Evolutionary conservation across 1,140 invertebrate species (phyloP).

Genomic region (Lethrus apterus): DNA sequence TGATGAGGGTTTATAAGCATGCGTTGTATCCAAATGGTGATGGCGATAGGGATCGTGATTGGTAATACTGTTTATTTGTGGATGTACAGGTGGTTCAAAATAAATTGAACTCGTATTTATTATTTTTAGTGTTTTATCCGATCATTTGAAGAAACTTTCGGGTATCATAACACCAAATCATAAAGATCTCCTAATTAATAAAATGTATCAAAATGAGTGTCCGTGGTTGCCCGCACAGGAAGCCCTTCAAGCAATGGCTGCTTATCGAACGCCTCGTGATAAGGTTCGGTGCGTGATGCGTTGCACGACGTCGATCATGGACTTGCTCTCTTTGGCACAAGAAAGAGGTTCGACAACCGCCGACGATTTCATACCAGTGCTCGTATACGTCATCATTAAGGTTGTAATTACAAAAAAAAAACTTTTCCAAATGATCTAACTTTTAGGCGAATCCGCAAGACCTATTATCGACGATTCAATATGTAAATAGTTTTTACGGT

Average conservation of each 20-base stretch:
- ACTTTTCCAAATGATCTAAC: background rate
- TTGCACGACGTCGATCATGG: slow-evolving; percentile 89
- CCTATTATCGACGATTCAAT: slow-evolving; percentile 93
- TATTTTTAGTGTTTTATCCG: slow-evolving; percentile 65
- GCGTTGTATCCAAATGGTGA: slow-evolving; percentile 97
- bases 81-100: too few species aligned
- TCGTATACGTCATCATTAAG: slow-evolving; percentile 95
- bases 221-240: slow-evolving; percentile 97
- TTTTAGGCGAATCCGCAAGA: slow-evolving; percentile 86
- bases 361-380: slow-evolving; percentile 93
- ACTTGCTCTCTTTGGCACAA: slow-evolving; percentile 77
- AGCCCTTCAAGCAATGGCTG: slow-evolving; percentile 84
- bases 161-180: slow-evolving; percentile 74
- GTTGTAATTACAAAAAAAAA: slow-evolving; percentile 31
- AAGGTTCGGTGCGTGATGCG: slow-evolving; percentile 82
- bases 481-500: slow-evolving; percentile 88
- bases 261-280: slow-evolving; percentile 90
- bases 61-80: slow-evolving; percentile 44
- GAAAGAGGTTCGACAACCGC: slow-evolving; percentile 81
- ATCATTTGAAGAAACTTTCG: slow-evolving; percentile 82
- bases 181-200: slow-evolving; percentile 75
- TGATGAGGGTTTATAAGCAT: slow-evolving; percentile 84
- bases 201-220: slow-evolving; percentile 79
- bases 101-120: slow-evolving; percentile 10
- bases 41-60: slow-evolving; percentile 86